Conservation (phyloP, 2,888 invertebrate genomes). For the Rhopalosiphum nymphaeae region DNA sequence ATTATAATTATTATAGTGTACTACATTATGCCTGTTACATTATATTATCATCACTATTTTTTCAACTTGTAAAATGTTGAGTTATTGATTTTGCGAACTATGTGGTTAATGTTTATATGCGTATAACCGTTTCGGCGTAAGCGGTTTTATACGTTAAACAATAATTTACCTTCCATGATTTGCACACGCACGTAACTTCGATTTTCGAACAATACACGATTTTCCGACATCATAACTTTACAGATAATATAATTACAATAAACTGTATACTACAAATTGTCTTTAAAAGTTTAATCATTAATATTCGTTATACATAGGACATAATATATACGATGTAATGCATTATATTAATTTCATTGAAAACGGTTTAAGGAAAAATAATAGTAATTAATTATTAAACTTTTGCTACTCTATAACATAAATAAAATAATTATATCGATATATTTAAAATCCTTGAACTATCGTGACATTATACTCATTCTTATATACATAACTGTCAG, state of each 20-base stretch:
- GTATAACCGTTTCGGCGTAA: neutral
- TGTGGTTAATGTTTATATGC: neutral
- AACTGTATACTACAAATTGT: neutral
- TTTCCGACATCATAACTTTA: neutral
- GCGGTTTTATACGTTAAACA: neutral
- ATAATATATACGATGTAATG: neutral
- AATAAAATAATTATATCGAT: neutral
- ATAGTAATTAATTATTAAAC: conserved; percentile 37
- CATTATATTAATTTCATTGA: conserved; percentile 23
- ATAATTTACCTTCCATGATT: neutral
- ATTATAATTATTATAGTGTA: neutral
- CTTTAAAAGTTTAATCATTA: conserved; percentile 55
- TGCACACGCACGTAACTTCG: neutral
- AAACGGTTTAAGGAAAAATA: conserved; percentile 34
- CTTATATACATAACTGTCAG: neutral
- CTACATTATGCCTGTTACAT: neutral
- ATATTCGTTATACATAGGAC: conserved; percentile 40
- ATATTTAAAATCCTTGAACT: neutral
- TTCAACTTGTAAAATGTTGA: neutral
- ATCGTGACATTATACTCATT: neutral
- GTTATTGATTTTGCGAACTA: neutral
- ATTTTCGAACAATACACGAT: neutral
- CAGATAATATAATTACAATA: conserved; percentile 41
- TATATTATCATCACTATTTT: neutral
- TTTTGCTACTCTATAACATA: neutral